phyloP scores from a whole-genome alignment of 2,113 vertebrate species.

The Microcebus griseorufus region DNA sequence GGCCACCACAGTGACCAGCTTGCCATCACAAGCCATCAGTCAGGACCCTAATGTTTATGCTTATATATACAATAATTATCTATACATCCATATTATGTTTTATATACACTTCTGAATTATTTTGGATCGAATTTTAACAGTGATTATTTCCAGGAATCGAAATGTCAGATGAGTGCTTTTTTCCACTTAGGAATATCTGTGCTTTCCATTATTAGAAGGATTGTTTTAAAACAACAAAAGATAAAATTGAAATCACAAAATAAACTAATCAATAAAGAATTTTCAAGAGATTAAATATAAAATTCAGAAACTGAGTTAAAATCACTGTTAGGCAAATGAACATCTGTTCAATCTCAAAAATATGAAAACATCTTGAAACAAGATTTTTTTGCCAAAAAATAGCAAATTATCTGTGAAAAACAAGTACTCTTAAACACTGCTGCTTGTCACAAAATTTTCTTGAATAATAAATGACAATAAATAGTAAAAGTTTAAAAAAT shows the following conservation, averaged over 20 bases:
- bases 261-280: not conserved
- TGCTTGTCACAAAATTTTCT: not conserved
- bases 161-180: not conserved
- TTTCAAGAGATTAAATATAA: not conserved
- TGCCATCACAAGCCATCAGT: not conserved
- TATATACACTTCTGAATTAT: not conserved
- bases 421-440: not conserved
- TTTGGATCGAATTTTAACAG: not conserved
- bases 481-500: not conserved
- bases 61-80: not conserved
- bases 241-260: not conserved
- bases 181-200: not conserved
- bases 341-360: not conserved
- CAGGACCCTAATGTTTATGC: not conserved
- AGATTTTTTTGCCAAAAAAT: not conserved
- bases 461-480: not conserved
- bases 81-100: not conserved
- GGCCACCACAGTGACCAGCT: not conserved
- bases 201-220: not conserved
- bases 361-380: not conserved
- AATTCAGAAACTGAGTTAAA: slow-evolving; percentile 16
- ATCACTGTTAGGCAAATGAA: not conserved
- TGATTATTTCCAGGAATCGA: not conserved
- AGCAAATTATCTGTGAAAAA: not conserved
- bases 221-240: not conserved